Conservation (phyloP, 2,113 vertebrate species). For the Dipodomys ordii region DNA sequence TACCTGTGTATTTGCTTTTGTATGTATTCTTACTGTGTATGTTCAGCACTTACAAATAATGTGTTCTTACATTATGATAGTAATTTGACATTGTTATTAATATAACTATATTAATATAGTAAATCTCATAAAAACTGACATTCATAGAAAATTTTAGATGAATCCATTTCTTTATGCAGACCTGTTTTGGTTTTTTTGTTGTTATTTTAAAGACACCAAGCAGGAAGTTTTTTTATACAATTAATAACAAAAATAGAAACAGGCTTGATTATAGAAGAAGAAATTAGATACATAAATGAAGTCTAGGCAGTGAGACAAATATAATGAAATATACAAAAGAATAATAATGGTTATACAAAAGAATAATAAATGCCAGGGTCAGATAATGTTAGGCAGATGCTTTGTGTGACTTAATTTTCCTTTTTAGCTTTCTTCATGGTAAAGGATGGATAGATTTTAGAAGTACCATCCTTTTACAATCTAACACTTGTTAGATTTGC, state of each 20-base stretch:
- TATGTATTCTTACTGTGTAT: not conserved
- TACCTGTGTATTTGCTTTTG: not conserved
- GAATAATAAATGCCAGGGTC: too few species aligned
- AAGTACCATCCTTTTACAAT: too few species aligned
- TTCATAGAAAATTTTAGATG: not conserved
- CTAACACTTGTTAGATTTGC: not conserved
- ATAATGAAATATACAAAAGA: too few species aligned
- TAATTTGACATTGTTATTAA: not conserved
- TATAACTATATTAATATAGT: not conserved
- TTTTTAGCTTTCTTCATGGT: not conserved
- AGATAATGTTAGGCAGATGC: not conserved
- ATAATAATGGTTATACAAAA: too few species aligned
- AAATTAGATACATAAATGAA: too few species aligned
- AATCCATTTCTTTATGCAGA: constrained; percentile 17
- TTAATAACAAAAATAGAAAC: too few species aligned
- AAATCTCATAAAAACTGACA: constrained; percentile 44
- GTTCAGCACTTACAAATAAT: not conserved
- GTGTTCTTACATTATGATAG: not conserved
- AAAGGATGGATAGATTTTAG: not conserved
- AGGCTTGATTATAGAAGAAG: too few species aligned
- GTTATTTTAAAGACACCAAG: too few species aligned
- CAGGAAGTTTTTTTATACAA: too few species aligned
- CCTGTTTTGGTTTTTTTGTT: too few species aligned
- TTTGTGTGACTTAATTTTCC: not conserved
- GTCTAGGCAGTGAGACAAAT: too few species aligned